Conservation (phyloP, 2,888 invertebrate species). For the Phaedon cochleariae region DNA sequence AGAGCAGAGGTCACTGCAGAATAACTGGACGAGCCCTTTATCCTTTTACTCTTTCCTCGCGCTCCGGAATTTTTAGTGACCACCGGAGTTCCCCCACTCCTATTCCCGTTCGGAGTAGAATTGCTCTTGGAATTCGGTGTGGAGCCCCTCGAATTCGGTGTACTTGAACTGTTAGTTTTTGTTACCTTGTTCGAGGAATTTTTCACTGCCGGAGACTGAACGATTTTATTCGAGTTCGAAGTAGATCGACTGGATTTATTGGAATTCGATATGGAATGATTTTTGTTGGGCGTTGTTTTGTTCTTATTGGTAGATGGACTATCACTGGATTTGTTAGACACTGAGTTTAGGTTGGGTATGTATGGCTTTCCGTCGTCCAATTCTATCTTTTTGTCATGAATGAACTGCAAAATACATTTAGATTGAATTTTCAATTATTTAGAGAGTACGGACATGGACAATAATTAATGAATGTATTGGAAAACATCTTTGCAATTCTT, state of each 20-base stretch:
- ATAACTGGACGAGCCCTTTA: constrained; percentile 65
- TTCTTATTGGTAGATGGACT: neutral
- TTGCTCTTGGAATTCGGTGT: constrained; percentile 45
- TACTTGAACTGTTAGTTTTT: neutral
- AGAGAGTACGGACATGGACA: too few relatives aligned
- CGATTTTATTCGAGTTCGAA: neutral
- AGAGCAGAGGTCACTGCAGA: constrained; percentile 70
- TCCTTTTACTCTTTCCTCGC: constrained; percentile 71
- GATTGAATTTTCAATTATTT: too few relatives aligned
- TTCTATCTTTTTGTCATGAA: constrained; percentile 3
- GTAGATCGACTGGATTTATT: neutral
- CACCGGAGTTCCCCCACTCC: too few relatives aligned
- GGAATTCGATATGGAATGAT: neutral
- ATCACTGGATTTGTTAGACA: neutral
- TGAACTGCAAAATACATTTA: neutral
- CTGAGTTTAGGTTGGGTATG: neutral
- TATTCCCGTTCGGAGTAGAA: constrained; percentile 69
- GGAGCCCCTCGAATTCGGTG: constrained; percentile 2
- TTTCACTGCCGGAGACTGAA: neutral
- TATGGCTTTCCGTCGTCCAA: neutral
- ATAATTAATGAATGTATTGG: too few relatives aligned
- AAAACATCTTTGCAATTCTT: too few relatives aligned
- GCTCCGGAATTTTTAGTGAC: too few relatives aligned
- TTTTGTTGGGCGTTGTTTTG: neutral
- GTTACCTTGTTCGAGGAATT: neutral